Base-by-base conservation (phyloP, 1,140 invertebrate genomes). In the Drosophila burlai region DNA sequence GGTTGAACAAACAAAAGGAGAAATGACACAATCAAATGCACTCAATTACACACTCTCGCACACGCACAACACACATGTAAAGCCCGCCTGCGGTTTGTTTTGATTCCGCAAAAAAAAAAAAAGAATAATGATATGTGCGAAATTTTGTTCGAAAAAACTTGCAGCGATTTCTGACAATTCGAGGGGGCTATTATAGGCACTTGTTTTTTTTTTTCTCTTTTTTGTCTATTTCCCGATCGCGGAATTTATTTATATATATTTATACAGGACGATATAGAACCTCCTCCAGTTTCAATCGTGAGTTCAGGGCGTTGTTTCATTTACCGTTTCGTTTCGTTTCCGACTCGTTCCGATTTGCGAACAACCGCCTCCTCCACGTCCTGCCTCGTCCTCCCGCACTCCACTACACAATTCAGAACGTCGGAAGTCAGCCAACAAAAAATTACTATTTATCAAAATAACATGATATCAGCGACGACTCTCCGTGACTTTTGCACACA, bases 221-320 rank as follows among this genome's bases (percentile, higher is more conserved):
- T 34, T 31, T 34, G 11, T 29, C n/a, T 16, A 16, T 18, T 63
- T 50, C 9, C 59, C 29, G 42, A 38, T 46, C 34, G 31, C 29
- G 9, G 5, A n/a, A 4, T 80, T 64, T 50, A 50, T 50, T 34
- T 77, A 50, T 43, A 50, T 50, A 64, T 40, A 58, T 26, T 78
- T 65, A 26, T 57, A 0, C n/a, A 42, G 64, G 45, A 60, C 36
- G 15, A 40, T 11, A 57, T 26, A 57, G 9, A 24, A 40, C 54
- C 21, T 57, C 38, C 8, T 47, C 15, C 9, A 29, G 31, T 36
- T 54, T 4, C 42, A 65, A 34, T 79, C 64, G 66, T 65, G 67
- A 67, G 68, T 82, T 78, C 84, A 76, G 84, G 85, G 84, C 85
- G 84, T 87, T 84, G 84, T 84, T 87, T 89, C 84, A 89, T 90